phyloP scores from a whole-genome alignment of 2,888 invertebrate species.

The Platycheirus rosarum region DNA sequence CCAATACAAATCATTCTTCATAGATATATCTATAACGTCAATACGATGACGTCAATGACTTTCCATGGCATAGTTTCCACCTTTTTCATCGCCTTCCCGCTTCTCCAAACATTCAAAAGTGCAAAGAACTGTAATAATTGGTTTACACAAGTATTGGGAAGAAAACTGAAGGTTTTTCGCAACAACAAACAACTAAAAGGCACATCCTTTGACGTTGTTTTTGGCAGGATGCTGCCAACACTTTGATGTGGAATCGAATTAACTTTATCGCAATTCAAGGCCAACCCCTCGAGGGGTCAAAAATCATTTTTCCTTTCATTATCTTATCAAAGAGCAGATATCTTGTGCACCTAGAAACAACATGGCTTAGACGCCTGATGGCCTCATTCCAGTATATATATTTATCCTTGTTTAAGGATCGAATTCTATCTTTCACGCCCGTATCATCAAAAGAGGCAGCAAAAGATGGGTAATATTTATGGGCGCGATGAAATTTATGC shows the following conservation, averaged over 20 bases:
- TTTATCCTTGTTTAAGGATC: constrained; percentile 16
- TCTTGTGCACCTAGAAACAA: not conserved
- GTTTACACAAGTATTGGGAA: not conserved
- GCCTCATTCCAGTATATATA: not conserved
- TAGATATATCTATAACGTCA: constrained; percentile 11
- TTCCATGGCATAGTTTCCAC: not conserved
- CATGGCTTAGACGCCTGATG: not conserved
- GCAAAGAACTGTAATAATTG: constrained; percentile 7
- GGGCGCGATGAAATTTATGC: constrained; percentile 60
- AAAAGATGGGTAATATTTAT: constrained; percentile 43
- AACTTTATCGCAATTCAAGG: constrained; percentile 40
- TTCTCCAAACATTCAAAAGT: constrained; percentile 3
- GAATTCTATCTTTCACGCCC: not conserved
- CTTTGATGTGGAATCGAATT: constrained; percentile 36
- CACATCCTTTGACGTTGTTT: constrained; percentile 1
- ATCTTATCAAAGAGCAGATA: constrained; percentile 1
- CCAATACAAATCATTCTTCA: no score
- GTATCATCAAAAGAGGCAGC: constrained; percentile 17
- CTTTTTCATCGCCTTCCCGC: not conserved
- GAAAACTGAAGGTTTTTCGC: not conserved
- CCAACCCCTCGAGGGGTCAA: constrained; percentile 10
- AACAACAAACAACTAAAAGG: not conserved
- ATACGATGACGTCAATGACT: constrained; percentile 38
- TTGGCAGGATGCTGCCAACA: not conserved
- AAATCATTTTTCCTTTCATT: constrained; percentile 20